Base-by-base conservation (phyloP, 2,888 invertebrate species). In the Notodonta ziczac region DNA sequence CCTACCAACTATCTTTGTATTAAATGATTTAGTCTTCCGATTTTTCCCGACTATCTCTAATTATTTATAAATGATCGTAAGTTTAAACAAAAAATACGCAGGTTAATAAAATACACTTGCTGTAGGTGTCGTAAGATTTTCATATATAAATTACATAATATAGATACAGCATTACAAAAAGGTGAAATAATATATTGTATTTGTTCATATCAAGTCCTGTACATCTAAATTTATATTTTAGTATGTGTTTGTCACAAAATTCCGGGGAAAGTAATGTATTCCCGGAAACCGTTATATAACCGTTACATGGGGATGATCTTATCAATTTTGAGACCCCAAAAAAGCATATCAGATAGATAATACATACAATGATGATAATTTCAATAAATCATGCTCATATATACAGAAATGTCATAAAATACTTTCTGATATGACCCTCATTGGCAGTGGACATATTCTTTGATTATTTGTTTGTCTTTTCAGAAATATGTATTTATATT, bases 401-500 rank as follows among this genome's bases (percentile, higher is more conserved):
- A 24, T 63, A 69, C 63, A 70, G 53, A 35, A 35, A 61, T 57
- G 61, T 66, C 61, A 52, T 67, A 61, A 66, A 67, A 62, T 35
- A 35, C 35, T 62, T 65, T 58, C 53, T 67, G 62, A 52, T 62
- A 63, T 56, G 63, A 69, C 65, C 58, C 61, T 63, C 69, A 68
- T 67, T 72, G 75, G 67, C 75, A 72, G 75, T 72, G 67, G 72
- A 70, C 71, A 73, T 77, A 71, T 69, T 72, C 74, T 68, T 69
- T 74, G 71, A 74, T 72, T 70, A 61, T 77, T 77, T 69, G 72
- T 75, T 81, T 85, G 66, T 76, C 73, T 80, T 72, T 78, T 78
- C 78, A 84, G 85, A 75, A 85, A 84, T 83, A 85, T 53, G 35
- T 35, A 35, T 24, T 51, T 16, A 51, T n/a, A 42, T 48, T 48